Evolutionary conservation across 1,140 invertebrate species (phyloP).

Genomic region (Micrasema minimum): DNA sequence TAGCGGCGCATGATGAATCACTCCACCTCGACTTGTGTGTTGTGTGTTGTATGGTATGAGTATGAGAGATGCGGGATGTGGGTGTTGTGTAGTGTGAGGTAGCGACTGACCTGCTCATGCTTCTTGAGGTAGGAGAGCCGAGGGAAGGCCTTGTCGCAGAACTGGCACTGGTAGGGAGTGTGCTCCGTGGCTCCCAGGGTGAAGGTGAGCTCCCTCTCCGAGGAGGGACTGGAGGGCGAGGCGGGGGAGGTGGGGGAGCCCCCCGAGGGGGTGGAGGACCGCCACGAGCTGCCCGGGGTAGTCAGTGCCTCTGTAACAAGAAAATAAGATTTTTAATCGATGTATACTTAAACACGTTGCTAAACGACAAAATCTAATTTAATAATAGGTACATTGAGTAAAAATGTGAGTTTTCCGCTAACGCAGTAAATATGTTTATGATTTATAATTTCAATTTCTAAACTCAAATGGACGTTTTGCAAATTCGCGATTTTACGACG

Average conservation of each 20-base stretch:
- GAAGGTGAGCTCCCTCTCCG: slow-evolving; percentile 71
- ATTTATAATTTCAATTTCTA: too few relatives aligned
- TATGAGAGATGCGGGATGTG: not conserved
- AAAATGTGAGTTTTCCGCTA: too few relatives aligned
- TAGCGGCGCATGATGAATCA: slow-evolving; percentile 23
- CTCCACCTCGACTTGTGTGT: too few relatives aligned
- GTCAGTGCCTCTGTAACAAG: slow-evolving; percentile 71
- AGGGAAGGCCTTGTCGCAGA: slow-evolving; percentile 92
- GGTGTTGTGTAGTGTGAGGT: too few relatives aligned
- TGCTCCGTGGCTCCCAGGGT: slow-evolving; percentile 76
- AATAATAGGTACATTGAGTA: too few relatives aligned
- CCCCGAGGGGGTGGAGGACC: slow-evolving; percentile 70
- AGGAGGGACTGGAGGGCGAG: slow-evolving; percentile 65
- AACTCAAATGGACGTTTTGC: too few relatives aligned
- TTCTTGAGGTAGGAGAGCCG: slow-evolving; percentile 87
- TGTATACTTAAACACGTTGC: too few relatives aligned
- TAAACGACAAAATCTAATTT: too few relatives aligned
- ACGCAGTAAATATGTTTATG: too few relatives aligned
- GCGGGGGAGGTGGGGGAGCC: slow-evolving; percentile 69
- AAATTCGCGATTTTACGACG: too few relatives aligned
- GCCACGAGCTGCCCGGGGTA: slow-evolving; percentile 73
- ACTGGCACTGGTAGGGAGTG: slow-evolving; percentile 88
- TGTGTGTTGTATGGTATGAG: too few relatives aligned
- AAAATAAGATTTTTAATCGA: too few relatives aligned
- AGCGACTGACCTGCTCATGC: slow-evolving; percentile 86